Evolutionary conservation across 1,140 invertebrate genomes (phyloP), one percentile per base, ranked within the genome.

Genomic region (Gerris buenoi): DNA sequence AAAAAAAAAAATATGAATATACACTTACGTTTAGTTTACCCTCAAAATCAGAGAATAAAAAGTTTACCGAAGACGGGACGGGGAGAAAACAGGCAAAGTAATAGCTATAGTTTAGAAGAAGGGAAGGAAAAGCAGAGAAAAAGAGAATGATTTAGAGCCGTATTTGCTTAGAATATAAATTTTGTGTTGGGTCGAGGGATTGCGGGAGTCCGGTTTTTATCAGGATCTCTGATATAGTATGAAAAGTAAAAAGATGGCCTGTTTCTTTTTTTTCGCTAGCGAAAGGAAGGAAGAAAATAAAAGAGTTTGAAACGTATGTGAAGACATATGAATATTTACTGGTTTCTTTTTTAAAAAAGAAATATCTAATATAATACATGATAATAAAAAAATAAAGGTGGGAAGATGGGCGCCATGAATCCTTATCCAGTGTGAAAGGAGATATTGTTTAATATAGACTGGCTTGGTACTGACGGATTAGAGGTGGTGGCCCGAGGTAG

Each of bases 401-500:
- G 5, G 58, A n/a, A n/a, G 10, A 10, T 56, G 46, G 10, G 58
- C 3, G 5, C 58, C 58, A 60, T 60, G 58, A 60, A 25, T 60
- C 58, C 23, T 25, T 60, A 60, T 60, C 58, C 58, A 5, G 22
- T 5, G 58, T 46, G 33, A 46, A 46, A 60, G 58, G 58, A 60
- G 58, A 22, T 60, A 60, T 60, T 60, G 58, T 25, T 60, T 60
- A 60, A 60, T 60, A 60, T 60, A 60, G 58, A 13, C 58, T 25
- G n/a, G 5, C 33, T 46, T 10, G 33, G 33, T 60, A 25, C 58
- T 60, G 58, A 60, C 58, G 58, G 58, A 60, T 60, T 60, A 60
- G 23, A 25, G 58, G 10, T 22, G 22, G 5, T 5, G 23, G 23
- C 5, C 10, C 10, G 46, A 60, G 5, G 22, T 22, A 25, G 15